Conservation (phyloP, 2,113 vertebrate genomes). For the Albula glossodonta region DNA sequence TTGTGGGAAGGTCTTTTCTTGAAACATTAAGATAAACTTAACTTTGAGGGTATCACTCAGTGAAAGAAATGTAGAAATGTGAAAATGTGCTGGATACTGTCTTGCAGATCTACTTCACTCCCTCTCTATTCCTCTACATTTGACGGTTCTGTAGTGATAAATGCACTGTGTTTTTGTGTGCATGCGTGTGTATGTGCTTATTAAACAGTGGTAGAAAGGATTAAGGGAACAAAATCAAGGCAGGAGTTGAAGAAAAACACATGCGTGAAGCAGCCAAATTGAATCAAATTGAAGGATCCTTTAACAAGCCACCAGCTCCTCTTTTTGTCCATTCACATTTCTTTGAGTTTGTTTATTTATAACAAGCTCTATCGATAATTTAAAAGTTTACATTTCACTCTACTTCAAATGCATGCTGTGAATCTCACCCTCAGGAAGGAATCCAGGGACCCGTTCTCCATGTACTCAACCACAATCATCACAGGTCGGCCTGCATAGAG, state of each 20-base stretch:
- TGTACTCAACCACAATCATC: conserved; percentile 96
- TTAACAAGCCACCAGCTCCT: not conserved
- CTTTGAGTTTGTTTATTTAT: not conserved
- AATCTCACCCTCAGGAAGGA: conserved; percentile 90
- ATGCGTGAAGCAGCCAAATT: not conserved
- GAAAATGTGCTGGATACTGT: conserved; percentile 3
- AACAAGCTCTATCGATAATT: not conserved
- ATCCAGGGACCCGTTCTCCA: conserved; percentile 95
- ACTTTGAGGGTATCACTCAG: not conserved
- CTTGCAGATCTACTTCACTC: not conserved
- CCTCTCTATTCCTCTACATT: not conserved
- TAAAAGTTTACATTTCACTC: not conserved
- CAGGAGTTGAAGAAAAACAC: not conserved
- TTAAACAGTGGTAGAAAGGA: not conserved
- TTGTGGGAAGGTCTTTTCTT: not conserved
- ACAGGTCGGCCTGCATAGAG: conserved; percentile 87
- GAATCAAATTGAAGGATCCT: not conserved
- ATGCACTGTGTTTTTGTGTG: not conserved
- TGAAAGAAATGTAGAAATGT: not conserved
- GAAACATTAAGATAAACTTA: not conserved
- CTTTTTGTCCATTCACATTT: not conserved
- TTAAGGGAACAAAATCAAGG: not conserved
- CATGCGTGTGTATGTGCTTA: not conserved
- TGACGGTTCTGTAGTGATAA: not conserved
- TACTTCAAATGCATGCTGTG: not conserved